Percentiles rank a stretch among this genome's conserved stretches.
Evolutionary conservation across 2,113 vertebrate species (phyloP).

Genomic region (Telmatochromis brichardi): DNA sequence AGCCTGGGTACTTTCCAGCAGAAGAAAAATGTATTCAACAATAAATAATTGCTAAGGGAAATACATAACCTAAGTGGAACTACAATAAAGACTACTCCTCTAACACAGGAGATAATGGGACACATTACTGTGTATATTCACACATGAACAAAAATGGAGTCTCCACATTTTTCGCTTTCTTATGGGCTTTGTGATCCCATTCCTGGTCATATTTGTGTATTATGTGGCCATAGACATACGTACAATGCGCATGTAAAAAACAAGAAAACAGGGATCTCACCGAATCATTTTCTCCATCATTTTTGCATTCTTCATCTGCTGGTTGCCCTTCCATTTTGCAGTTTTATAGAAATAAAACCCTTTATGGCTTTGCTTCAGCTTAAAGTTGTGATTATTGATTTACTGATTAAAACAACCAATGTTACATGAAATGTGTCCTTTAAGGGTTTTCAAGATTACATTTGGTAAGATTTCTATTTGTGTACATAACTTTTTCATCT

Average conservation of each 20-base stretch:
- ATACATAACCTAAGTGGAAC: neutral
- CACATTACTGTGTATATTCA: fast-evolving
- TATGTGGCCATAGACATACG: too few species aligned
- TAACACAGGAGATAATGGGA: neutral
- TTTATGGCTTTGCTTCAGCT: neutral
- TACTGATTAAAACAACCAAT: neutral
- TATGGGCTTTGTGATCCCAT: too few species aligned
- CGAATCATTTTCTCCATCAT: too few species aligned
- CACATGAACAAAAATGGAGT: fast-evolving
- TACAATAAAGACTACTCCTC: neutral
- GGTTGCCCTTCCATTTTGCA: too few species aligned
- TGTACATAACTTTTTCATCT: neutral
- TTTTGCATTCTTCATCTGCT: too few species aligned
- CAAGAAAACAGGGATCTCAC: too few species aligned
- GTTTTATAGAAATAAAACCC: neutral
- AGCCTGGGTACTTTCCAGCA: neutral
- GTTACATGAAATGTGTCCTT: fast-evolving
- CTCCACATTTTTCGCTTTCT: too few species aligned
- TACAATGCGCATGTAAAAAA: too few species aligned
- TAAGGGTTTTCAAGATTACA: neutral
- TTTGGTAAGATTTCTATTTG: neutral
- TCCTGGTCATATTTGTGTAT: too few species aligned
- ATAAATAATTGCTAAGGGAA: neutral
- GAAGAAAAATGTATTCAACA: neutral
- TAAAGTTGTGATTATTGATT: neutral